phyloP scores from a whole-genome alignment of 2,888 invertebrate species.

The Galeopsomyia nigrocyanea region DNA sequence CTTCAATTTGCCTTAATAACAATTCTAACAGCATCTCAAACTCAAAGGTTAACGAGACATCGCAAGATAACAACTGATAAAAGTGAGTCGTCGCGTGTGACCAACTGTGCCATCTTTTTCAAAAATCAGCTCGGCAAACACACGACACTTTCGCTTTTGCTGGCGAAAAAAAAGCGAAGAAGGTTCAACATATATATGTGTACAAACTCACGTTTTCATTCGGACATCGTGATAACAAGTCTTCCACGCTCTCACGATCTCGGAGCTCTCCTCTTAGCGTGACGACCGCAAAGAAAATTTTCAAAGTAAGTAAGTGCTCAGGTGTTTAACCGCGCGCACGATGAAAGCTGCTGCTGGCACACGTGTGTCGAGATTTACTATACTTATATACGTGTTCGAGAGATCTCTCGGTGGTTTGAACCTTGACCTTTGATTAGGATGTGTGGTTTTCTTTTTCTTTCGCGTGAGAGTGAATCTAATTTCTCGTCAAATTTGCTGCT shows the following conservation, averaged over 20 bases:
- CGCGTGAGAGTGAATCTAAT: neutral
- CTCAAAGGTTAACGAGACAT: no score
- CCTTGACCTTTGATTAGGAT: slow-evolving; percentile 1
- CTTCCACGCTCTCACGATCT: slow-evolving; percentile 15
- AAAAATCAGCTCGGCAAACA: no score
- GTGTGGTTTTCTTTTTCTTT: neutral
- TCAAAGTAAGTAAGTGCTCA: neutral
- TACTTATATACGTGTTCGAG: neutral
- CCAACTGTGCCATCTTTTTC: no score
- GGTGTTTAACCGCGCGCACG: neutral
- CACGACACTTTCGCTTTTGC: no score
- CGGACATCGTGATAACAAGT: slow-evolving; percentile 3
- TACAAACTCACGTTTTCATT: neutral
- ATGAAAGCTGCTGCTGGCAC: neutral
- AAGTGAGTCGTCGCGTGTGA: no score
- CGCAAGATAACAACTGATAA: no score
- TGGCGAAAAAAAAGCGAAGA: no score
- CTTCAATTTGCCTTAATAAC: no score
- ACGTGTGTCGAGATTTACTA: neutral
- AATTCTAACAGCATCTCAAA: no score
- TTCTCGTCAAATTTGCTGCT: no score
- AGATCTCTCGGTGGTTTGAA: neutral
- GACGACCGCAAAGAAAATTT: slow-evolving; percentile 10
- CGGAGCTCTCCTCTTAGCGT: neutral
- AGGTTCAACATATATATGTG: no score